A percentile compares a stretch with the other conserved stretches of the same genome.
phyloP scores from a whole-genome alignment of 2,797 vertebrate species.

The Peromyscus melanophrys region DNA sequence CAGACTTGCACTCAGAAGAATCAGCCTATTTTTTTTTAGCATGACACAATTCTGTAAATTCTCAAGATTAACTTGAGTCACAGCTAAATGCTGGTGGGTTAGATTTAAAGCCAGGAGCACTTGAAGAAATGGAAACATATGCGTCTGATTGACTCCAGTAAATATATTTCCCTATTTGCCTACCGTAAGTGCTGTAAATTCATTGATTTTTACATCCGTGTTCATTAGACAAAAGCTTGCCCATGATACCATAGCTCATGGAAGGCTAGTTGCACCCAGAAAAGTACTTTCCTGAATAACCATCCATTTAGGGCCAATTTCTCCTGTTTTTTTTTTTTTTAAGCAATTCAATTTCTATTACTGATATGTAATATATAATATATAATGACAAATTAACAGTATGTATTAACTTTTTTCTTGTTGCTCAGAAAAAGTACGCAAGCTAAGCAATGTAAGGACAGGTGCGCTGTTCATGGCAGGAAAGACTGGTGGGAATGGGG shows the following conservation, averaged over 20 bases:
- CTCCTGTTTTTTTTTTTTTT: not conserved
- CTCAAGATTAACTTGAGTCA: constrained; percentile 31
- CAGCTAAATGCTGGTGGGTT: not conserved
- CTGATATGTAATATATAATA: no score
- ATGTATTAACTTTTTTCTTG: not conserved
- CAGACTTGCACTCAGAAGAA: constrained; percentile 50
- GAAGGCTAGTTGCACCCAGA: not conserved
- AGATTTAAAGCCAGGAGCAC: not conserved
- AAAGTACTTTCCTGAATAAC: not conserved
- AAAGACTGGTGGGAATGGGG: not conserved
- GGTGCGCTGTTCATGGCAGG: not conserved
- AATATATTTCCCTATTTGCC: not conserved
- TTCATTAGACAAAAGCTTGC: not conserved
- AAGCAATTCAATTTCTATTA: not conserved
- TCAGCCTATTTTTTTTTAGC: not conserved
- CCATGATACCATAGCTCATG: not conserved
- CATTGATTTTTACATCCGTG: constrained; percentile 38
- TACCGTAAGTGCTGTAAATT: not conserved
- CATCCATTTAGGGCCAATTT: not conserved
- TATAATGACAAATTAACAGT: not conserved
- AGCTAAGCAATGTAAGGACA: not conserved
- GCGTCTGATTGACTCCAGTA: not conserved
- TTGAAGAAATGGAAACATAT: constrained; percentile 5
- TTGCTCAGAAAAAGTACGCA: not conserved
- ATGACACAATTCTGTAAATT: not conserved